phyloP scores from a whole-genome alignment of 92 coral and sea anemone genomes.

The Zoanthus sociatus region DNA sequence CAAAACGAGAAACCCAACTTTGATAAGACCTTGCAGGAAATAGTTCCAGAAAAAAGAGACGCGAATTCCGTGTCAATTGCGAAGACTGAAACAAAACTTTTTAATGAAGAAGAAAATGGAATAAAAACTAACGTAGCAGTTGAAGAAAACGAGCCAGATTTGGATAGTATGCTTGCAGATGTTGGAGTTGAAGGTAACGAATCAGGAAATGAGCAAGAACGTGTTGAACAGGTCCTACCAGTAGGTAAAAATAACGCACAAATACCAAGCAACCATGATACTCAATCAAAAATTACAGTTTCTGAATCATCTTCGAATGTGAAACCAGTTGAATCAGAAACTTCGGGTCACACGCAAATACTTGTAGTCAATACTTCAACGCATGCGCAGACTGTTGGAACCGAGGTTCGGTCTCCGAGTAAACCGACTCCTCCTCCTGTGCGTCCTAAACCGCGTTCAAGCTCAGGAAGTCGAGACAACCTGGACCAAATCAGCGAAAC shows the following conservation, averaged over 20 bases:
- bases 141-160: constrained; percentile 46
- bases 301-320: background rate
- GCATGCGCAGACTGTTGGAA: constrained; percentile 7
- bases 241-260: constrained; percentile 58
- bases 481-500: constrained; percentile 15
- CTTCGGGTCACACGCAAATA: constrained; percentile 46
- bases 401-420: constrained; percentile 3
- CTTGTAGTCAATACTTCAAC: constrained; percentile 1
- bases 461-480: constrained; percentile 34
- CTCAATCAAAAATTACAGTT: background rate
- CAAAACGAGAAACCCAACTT: background rate
- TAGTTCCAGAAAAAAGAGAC: background rate
- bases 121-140: background rate
- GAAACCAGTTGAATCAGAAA: background rate
- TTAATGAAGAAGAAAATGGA: background rate
- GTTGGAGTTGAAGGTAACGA: constrained; percentile 11
- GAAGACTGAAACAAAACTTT: background rate
- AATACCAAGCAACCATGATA: constrained; percentile 2
- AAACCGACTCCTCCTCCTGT: constrained; percentile 39
- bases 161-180: constrained; percentile 31
- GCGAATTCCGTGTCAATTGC: background rate
- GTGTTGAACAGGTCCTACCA: constrained; percentile 21
- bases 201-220: constrained; percentile 16
- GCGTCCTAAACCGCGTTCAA: constrained; percentile 45
- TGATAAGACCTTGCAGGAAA: background rate